A percentile compares a stretch with the other conserved stretches of the same genome.
phyloP scores from a whole-genome alignment of 2,888 invertebrate species.

The Sesia apiformis region DNA sequence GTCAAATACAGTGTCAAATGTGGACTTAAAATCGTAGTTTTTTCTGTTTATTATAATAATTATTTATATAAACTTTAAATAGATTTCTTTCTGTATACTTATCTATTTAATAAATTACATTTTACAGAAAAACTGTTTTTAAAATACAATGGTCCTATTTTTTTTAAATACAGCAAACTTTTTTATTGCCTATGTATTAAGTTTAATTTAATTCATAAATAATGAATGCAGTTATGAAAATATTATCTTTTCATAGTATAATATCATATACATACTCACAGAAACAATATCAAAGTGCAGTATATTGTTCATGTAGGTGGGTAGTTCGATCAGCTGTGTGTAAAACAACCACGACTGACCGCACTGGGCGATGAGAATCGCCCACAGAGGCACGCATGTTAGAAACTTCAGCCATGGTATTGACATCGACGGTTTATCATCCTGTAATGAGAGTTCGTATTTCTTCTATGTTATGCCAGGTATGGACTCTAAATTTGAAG shows the following conservation, averaged over 20 bases:
- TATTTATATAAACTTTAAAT: too few species aligned
- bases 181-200: too few species aligned
- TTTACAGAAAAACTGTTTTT: too few species aligned
- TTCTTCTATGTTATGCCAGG: too few species aligned
- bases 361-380: constrained; percentile 87
- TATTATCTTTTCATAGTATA: background rate
- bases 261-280: constrained; percentile 41
- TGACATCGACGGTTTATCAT: constrained; percentile 61
- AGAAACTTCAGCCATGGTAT: constrained; percentile 85
- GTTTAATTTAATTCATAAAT: background rate
- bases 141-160: too few species aligned
- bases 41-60: too few species aligned
- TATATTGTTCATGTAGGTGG: constrained; percentile 89
- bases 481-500: too few species aligned
- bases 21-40: too few species aligned
- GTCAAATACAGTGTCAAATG: too few species aligned
- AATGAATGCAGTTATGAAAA: background rate
- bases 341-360: constrained; percentile 91
- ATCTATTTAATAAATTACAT: too few species aligned
- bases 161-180: too few species aligned
- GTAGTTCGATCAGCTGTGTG: constrained; percentile 86
- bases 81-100: too few species aligned
- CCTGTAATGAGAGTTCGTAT: constrained; percentile 29
- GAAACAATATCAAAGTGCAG: constrained; percentile 85
- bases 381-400: constrained; percentile 86